Evolutionary conservation across 2,888 invertebrate species (phyloP).

Genomic region (Campoletis raptor): DNA sequence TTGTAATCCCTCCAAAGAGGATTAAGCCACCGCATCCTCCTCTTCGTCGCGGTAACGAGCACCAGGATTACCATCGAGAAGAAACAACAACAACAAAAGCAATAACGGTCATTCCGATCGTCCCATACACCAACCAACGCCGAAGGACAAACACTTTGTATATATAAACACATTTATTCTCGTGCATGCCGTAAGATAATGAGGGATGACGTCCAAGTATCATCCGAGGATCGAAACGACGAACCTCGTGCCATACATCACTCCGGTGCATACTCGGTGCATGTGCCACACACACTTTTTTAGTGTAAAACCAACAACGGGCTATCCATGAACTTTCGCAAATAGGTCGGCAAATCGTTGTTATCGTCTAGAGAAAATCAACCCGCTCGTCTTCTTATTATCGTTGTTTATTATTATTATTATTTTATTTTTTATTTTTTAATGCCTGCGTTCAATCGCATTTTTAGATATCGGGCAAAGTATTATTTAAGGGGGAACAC

Average conservation of each 20-base stretch:
- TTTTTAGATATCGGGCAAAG: neutral
- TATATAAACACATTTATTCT: neutral
- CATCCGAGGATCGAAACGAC: neutral
- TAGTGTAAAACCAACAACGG: neutral
- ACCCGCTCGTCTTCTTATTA: neutral
- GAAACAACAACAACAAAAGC: neutral
- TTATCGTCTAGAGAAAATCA: neutral
- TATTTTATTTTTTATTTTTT: neutral
- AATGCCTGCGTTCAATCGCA: neutral
- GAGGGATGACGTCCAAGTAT: neutral
- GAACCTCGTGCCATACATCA: neutral
- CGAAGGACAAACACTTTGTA: neutral
- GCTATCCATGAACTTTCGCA: neutral
- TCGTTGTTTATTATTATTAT: neutral
- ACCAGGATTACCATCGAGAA: neutral
- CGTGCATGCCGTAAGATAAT: neutral
- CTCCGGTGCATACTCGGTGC: neutral
- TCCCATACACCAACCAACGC: neutral
- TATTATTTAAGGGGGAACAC: neutral
- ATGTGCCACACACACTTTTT: neutral
- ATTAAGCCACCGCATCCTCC: neutral
- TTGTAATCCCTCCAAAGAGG: conserved; percentile 15
- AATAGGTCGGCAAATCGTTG: neutral
- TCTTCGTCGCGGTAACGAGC: neutral
- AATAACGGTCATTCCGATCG: neutral